phyloP scores from a whole-genome alignment of 1,140 invertebrate species.

The Ceratina australensis region DNA sequence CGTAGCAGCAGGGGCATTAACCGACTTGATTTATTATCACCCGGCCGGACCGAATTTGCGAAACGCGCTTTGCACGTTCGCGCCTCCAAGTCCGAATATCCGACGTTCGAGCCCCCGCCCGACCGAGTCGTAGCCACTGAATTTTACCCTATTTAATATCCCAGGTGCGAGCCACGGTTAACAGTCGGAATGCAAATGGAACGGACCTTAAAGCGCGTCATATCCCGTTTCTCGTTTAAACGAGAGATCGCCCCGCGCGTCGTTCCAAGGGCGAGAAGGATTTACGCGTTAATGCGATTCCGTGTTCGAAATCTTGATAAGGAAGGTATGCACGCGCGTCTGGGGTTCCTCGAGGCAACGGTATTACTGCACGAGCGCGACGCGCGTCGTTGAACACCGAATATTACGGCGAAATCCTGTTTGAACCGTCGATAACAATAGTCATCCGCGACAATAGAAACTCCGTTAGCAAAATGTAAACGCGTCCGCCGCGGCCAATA shows the following conservation, averaged over 20 bases:
- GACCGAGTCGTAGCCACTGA: not conserved
- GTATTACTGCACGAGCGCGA: not conserved
- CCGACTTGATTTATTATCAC: slow-evolving; percentile 51
- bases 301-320: slow-evolving; percentile 14
- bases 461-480: slow-evolving; percentile 15
- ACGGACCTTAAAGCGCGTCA: too few relatives aligned
- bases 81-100: slow-evolving; percentile 6
- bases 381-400: slow-evolving; percentile 7
- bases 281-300: slow-evolving; percentile 14
- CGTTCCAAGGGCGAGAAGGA: not conserved
- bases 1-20: slow-evolving; percentile 45
- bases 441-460: slow-evolving; percentile 18
- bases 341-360: not conserved
- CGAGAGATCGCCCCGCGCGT: too few relatives aligned
- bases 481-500: not conserved
- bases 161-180: too few relatives aligned
- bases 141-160: slow-evolving; percentile 8
- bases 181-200: too few relatives aligned
- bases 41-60: slow-evolving; percentile 19
- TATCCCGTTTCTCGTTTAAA: too few relatives aligned
- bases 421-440: slow-evolving; percentile 26
- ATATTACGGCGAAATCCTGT: slow-evolving; percentile 21
- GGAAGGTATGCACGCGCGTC: not conserved
- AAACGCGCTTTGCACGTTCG: slow-evolving; percentile 44
- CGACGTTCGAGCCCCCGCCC: not conserved